Evolutionary conservation across 53 echinoderm and acorn worm species (phyloP), one percentile per base, ranked within the genome.

Genomic region (Hippasteria phrygiana): DNA sequence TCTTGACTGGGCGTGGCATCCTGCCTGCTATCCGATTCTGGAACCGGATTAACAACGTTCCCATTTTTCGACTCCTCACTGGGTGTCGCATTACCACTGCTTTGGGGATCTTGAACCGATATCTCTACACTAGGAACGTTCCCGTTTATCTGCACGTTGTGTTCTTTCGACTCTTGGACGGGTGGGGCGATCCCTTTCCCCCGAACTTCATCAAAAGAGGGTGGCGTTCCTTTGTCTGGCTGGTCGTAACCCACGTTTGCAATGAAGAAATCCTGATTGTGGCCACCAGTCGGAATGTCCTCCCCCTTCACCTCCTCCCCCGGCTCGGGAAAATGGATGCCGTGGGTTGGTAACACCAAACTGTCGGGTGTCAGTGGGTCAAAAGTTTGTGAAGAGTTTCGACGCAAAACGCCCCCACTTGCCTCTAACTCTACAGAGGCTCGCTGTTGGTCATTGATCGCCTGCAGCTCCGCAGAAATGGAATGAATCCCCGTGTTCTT

Each of bases 251-350:
- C 85, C 0, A 22, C 70, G 10, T 50, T 71, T 4, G 3, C 59
- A 17, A 59, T 31, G 10, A 16, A 18, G 71, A 69, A 69, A 12
- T 85, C 53, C 13, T 10, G 22, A 33, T 53, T 35, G 16, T 75
- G 75, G 31, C 75, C 75, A 24, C 75, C 75, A 10, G 47, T 12
- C 1, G 75, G 32, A 14, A 18, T 47, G 47, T 41, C 14, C 14
- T 40, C 46, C 31, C 50, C 75, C n/a, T 22, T 4, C 1, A 42
- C n/a, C 22, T 29, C 47, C 50, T 75, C 75, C 48, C 32, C 50
- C 20, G 75, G 75, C 28, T 75, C 47, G 3, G 75, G 75, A 32
- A 31, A 46, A 11, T 75, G 75, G 31, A 75, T 48, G 33, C 75
- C 75, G 50, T 75, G 75, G 17, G 32, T 17, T 1, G 75, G 75